Percentiles rank a stretch among this genome's conserved stretches.
Conservation (phyloP, 1,140 invertebrate species). For the Bombus impatiens region DNA sequence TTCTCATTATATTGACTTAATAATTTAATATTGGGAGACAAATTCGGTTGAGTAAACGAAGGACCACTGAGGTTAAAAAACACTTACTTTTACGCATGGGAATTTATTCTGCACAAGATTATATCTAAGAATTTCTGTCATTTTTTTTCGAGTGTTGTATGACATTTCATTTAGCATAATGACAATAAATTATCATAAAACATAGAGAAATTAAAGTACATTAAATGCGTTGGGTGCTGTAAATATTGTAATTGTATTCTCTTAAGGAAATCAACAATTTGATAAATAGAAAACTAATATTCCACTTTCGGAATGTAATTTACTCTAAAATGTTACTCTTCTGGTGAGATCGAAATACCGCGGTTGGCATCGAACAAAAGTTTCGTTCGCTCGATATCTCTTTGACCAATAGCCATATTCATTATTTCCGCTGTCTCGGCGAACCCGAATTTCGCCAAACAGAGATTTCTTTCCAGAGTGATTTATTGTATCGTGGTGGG, state of each 20-base stretch:
- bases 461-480: constrained; percentile 39
- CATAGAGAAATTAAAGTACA: no score
- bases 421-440: constrained; percentile 18
- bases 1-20: no score
- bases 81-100: neutral
- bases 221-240: neutral
- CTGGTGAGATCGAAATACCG: neutral
- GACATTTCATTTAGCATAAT: neutral
- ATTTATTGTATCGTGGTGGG: constrained; percentile 14
- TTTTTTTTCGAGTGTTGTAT: no score
- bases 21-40: no score
- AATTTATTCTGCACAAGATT: neutral
- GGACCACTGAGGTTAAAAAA: neutral
- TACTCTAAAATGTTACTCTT: constrained; percentile 4
- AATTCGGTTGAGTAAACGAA: neutral
- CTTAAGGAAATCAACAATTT: neutral
- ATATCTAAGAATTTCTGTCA: no score
- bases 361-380: constrained; percentile 40
- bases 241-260: no score
- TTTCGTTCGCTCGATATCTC: constrained; percentile 36
- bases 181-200: neutral
- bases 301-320: neutral
- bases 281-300: neutral
- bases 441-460: constrained; percentile 33
- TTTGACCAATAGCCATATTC: constrained; percentile 12